Conservation (phyloP, 2,888 invertebrate genomes). For the Volucella inanis region DNA sequence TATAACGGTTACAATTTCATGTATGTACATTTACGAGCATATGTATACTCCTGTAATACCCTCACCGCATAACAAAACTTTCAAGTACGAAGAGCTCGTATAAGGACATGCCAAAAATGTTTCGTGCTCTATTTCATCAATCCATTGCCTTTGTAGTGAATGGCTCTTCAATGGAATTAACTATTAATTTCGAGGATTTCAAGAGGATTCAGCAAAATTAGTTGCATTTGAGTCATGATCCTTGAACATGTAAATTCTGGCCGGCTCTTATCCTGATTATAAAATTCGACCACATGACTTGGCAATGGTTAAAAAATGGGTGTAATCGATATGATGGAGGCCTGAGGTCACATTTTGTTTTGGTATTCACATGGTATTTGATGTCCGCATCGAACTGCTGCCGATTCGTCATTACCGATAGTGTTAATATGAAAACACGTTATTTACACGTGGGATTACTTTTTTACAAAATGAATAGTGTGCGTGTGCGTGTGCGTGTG, state of each 20-base stretch:
- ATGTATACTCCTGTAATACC: no score
- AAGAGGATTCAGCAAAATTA: conserved; percentile 30
- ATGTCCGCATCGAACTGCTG: conserved; percentile 42
- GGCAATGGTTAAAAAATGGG: conserved; percentile 26
- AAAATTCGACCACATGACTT: conserved; percentile 35
- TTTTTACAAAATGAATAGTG: conserved; percentile 48
- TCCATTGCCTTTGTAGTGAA: background rate
- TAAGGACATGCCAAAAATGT: background rate
- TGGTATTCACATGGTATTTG: conserved; percentile 42
- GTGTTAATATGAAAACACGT: conserved; percentile 58
- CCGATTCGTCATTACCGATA: conserved; percentile 58
- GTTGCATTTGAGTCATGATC: conserved; percentile 31
- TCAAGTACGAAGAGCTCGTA: no score
- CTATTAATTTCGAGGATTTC: conserved; percentile 53
- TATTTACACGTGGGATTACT: conserved; percentile 65
- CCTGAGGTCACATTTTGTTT: conserved; percentile 38
- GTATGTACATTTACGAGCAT: no score
- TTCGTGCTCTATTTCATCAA: background rate
- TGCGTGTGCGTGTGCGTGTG: background rate
- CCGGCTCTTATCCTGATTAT: conserved; percentile 40
- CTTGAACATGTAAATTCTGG: conserved; percentile 21
- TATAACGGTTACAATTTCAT: no score
- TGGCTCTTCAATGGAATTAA: conserved; percentile 33
- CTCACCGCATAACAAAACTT: no score
- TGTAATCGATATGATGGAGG: conserved; percentile 58